phyloP scores from a whole-genome alignment of 2,888 invertebrate genomes.

The Dynastes grantii region DNA sequence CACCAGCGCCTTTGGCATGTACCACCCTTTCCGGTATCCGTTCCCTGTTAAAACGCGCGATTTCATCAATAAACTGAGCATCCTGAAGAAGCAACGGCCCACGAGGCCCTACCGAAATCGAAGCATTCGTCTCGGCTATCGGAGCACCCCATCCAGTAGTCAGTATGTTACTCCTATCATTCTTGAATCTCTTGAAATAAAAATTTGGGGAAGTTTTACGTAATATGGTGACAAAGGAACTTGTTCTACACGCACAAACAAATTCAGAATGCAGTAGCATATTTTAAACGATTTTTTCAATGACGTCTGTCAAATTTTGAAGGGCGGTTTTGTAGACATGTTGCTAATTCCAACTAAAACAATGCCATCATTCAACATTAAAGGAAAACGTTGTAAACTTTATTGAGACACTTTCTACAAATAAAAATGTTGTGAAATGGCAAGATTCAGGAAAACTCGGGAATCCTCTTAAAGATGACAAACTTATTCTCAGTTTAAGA shows the following conservation, averaged over 20 bases:
- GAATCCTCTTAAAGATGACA: too few relatives aligned
- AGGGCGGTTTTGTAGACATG: too few relatives aligned
- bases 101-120: slow-evolving; percentile 89
- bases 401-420: too few relatives aligned
- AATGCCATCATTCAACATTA: too few relatives aligned
- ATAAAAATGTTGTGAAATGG: too few relatives aligned
- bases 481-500: too few relatives aligned
- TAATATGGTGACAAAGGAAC: too few relatives aligned
- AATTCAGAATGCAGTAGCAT: not conserved
- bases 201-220: too few relatives aligned
- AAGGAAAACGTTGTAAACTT: too few relatives aligned
- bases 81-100: slow-evolving; percentile 94
- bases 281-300: not conserved
- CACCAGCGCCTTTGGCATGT: slow-evolving; percentile 96
- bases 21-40: slow-evolving; percentile 97
- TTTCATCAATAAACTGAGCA: slow-evolving; percentile 83
- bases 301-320: slow-evolving; percentile 7
- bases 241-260: too few relatives aligned
- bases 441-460: too few relatives aligned
- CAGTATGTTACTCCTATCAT: slow-evolving; percentile 63
- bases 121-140: slow-evolving; percentile 82
- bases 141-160: slow-evolving; percentile 89
- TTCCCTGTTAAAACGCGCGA: slow-evolving; percentile 90
- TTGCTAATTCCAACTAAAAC: too few relatives aligned
- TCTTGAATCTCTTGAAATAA: not conserved